Base-by-base conservation (phyloP, 2,797 vertebrate genomes). In the Ispidina lecontei region DNA sequence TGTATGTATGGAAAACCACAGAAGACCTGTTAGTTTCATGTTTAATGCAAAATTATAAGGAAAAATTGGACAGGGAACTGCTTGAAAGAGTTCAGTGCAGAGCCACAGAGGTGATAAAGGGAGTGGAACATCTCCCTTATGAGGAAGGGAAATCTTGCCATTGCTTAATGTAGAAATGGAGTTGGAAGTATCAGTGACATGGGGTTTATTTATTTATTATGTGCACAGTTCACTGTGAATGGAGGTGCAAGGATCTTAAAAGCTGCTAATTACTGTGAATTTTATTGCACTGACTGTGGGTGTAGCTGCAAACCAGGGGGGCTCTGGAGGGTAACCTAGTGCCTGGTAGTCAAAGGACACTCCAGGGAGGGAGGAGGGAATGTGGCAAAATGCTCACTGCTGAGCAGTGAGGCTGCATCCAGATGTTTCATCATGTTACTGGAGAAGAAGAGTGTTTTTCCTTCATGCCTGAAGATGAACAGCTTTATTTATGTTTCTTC, bases 121-220 rank as follows among this genome's bases (percentile, higher is more conserved):
- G 47, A 26, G 49, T 26, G 25, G 49, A 28, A 51, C 49, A 10
- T 26, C 14, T 51, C 49, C 49, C 25, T 51, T 51, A 28, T 51
- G 25, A 51, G 49, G 49, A 51, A 49, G 47, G 25, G 85, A 92
- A 60, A 54, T 93, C 89, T 96, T 95, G 84, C 84, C 21, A 63
- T 74, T 86, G 52, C 80, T 96, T 95, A 74, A 91, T 96, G 89
- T 72, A 70, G 96, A 94, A 67, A 37, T 7, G 73, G 80, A 76
- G 78, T 74, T 2, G 0, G 35, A 78, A 90, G 81, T 96, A 91
- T 7, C 35, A 26, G 90, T 95, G 74, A 84, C 25, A 23, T 31
- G 12, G 74, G 25, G 77, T 87, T 86, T 14, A 39, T 39, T 39
- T 39, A 14, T 91, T 58, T 51, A 25, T 26, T 49, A 6, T 83